phyloP scores from a whole-genome alignment of 2,797 vertebrate species.

The Melopsittacus undulatus region DNA sequence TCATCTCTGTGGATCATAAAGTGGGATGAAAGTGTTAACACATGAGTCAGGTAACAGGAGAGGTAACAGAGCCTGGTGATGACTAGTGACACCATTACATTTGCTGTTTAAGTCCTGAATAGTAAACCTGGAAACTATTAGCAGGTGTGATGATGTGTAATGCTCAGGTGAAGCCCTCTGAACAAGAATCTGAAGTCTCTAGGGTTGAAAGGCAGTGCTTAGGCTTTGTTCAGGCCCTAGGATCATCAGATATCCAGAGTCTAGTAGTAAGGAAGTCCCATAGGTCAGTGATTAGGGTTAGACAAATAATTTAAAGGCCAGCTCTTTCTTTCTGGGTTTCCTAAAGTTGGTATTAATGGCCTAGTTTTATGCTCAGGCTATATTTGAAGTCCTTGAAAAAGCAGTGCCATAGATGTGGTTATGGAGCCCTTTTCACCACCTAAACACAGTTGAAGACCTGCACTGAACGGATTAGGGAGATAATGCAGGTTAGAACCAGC shows the following conservation, averaged over 20 bases:
- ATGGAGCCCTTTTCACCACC: fast-evolving
- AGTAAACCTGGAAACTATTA: background rate
- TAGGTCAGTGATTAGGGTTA: background rate
- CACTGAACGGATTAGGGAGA: background rate
- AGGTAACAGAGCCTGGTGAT: background rate
- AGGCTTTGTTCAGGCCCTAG: background rate
- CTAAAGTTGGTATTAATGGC: background rate
- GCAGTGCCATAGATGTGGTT: background rate
- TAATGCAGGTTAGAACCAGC: background rate
- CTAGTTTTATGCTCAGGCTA: background rate
- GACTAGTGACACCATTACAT: background rate
- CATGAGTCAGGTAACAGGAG: background rate
- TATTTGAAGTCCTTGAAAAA: background rate
- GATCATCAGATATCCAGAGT: background rate
- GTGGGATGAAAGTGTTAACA: background rate
- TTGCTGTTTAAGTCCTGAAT: background rate
- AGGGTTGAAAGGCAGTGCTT: background rate
- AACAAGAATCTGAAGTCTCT: background rate
- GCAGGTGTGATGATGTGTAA: background rate
- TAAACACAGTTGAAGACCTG: background rate
- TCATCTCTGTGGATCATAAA: background rate
- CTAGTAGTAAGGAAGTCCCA: background rate
- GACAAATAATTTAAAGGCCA: background rate
- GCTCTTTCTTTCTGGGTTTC: background rate
- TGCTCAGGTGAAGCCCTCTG: background rate